phyloP scores from a whole-genome alignment of 64 coral and sea anemone species.

The Pocillopora damicornis region DNA sequence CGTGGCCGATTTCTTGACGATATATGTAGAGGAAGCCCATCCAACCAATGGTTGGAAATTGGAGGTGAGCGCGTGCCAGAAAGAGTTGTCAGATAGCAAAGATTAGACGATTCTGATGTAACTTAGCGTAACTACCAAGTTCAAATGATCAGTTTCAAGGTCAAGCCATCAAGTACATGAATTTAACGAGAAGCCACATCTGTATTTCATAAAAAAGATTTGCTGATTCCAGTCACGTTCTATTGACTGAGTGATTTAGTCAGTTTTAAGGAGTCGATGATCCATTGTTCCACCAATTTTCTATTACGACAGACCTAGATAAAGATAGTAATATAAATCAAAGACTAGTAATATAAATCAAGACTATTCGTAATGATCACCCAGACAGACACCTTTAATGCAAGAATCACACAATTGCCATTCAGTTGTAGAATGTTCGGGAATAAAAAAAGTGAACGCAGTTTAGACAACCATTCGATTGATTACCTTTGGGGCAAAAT shows the following conservation, averaged over 20 bases:
- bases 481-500: background rate
- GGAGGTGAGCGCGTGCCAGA: conserved; percentile 33
- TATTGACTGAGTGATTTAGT: too few relatives aligned
- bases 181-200: background rate
- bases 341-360: too few relatives aligned
- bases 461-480: background rate
- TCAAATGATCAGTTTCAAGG: background rate
- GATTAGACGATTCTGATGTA: background rate
- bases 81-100: background rate
- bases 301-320: background rate
- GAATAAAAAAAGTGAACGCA: background rate
- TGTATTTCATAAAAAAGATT: background rate
- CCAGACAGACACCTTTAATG: too few relatives aligned
- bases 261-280: background rate
- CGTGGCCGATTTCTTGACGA: conserved; percentile 69
- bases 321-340: too few relatives aligned
- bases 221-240: too few relatives aligned
- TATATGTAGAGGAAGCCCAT: conserved; percentile 83
- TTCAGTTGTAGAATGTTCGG: too few relatives aligned
- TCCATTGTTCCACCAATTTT: background rate
- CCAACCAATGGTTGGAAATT: conserved; percentile 71
- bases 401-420: too few relatives aligned
- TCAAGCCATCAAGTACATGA: background rate
- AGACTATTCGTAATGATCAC: too few relatives aligned
- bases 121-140: background rate